Conservation (phyloP, 2,113 vertebrate genomes). For the Thryonomys swinderianus region DNA sequence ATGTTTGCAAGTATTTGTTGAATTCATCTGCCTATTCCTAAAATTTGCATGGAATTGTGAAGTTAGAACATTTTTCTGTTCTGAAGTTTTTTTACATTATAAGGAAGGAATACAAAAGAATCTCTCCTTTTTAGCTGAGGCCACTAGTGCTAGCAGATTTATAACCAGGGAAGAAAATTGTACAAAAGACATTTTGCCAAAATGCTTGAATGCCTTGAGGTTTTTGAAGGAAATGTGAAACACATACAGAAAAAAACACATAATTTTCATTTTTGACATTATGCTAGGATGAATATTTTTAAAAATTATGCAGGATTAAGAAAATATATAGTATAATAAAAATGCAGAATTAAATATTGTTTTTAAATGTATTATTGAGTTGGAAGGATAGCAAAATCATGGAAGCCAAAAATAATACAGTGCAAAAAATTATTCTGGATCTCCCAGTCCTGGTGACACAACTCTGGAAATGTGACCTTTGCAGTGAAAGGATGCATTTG, state of each 20-base stretch:
- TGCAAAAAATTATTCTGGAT: background rate
- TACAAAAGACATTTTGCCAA: background rate
- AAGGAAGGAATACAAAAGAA: background rate
- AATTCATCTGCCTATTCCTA: background rate
- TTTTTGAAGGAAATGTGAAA: background rate
- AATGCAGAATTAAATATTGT: background rate
- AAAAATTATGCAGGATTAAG: background rate
- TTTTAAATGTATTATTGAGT: constrained; percentile 29
- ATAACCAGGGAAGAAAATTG: background rate
- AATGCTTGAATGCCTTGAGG: background rate
- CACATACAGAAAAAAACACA: constrained; percentile 9
- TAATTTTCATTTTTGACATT: background rate
- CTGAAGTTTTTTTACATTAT: background rate
- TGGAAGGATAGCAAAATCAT: background rate
- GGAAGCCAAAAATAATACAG: background rate
- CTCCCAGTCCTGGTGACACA: background rate
- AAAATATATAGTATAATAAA: background rate
- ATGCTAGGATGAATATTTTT: background rate
- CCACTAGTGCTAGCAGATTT: background rate
- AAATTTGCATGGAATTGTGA: background rate
- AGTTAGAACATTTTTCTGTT: constrained; percentile 31
- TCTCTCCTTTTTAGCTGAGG: constrained; percentile 12
- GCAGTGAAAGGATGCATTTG: background rate
- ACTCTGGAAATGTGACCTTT: background rate
- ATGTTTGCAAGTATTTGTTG: background rate